Evolutionary conservation across 1,140 invertebrate species (phyloP).

Genomic region (Eriocheir sinensis): DNA sequence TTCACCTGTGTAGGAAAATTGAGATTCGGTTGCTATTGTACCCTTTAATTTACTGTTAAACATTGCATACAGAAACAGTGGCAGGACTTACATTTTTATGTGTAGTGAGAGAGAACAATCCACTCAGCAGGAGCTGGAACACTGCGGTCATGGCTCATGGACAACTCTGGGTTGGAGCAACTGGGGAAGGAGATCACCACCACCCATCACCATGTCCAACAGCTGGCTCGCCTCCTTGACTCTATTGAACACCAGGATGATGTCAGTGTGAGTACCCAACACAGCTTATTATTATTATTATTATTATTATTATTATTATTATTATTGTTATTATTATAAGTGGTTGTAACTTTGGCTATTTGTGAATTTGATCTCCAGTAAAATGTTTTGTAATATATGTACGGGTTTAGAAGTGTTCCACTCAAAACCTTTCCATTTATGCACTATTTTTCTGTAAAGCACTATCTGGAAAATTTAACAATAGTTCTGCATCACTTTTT

Average conservation of each 20-base stretch:
- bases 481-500: too few species aligned
- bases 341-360: background rate
- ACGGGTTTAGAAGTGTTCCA: too few species aligned
- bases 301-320: too few species aligned
- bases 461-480: too few species aligned
- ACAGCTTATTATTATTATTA: too few species aligned
- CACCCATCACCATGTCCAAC: slow-evolving; percentile 69
- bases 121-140: slow-evolving; percentile 73
- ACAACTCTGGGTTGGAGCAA: slow-evolving; percentile 66
- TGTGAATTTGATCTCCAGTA: background rate
- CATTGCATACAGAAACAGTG: background rate
- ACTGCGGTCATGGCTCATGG: slow-evolving; percentile 78
- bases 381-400: too few species aligned
- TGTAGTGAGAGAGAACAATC: background rate
- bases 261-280: slow-evolving; percentile 56
- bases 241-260: slow-evolving; percentile 74
- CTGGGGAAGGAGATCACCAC: slow-evolving; percentile 66
- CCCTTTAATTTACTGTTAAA: background rate
- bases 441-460: too few species aligned
- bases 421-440: too few species aligned
- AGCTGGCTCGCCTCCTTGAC: slow-evolving; percentile 62
- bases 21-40: background rate
- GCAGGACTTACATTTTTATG: background rate
- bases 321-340: too few species aligned
- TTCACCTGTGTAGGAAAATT: background rate